A percentile compares a stretch with the other conserved stretches of the same genome.
These are phyloP conservation scores for Amia ocellicauda DNA, from an alignment of 2,113 vertebrate genomes.

Conservation along the genomic window DNA sequence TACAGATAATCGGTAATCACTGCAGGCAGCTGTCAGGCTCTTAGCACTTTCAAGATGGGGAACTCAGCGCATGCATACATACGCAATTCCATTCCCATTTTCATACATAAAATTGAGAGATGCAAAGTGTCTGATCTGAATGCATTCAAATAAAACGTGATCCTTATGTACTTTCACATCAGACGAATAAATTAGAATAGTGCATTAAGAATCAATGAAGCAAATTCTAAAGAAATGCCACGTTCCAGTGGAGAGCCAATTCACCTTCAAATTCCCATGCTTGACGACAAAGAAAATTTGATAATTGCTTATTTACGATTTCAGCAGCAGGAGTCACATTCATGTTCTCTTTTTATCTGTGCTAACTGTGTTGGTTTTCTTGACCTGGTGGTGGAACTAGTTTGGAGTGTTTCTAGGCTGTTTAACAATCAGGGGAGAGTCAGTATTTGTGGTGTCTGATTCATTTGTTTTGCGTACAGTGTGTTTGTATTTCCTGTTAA, in stretches of 20 bases:
- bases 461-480: background rate
- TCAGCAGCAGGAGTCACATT: conserved; percentile 9
- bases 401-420: background rate
- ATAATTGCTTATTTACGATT: conserved; percentile 13
- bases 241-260: background rate
- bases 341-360: background rate
- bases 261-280: conserved; percentile 9
- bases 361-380: conserved; percentile 15
- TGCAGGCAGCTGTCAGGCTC: no score
- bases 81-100: no score
- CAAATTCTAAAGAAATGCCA: no score
- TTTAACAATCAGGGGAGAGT: background rate
- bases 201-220: no score
- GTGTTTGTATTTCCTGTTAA: background rate
- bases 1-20: no score
- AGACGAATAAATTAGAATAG: no score
- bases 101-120: no score
- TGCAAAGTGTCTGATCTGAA: no score
- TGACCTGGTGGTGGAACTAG: background rate
- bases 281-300: conserved; percentile 3
- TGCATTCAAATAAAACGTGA: no score
- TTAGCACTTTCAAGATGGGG: no score
- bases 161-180: no score
- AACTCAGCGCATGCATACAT: no score
- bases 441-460: background rate